A percentile compares a stretch with the other conserved stretches of the same genome.
These are phyloP conservation scores for Fistularia commersonii DNA, from an alignment of 2,797 vertebrate genomes.

Conservation along the genomic window DNA sequence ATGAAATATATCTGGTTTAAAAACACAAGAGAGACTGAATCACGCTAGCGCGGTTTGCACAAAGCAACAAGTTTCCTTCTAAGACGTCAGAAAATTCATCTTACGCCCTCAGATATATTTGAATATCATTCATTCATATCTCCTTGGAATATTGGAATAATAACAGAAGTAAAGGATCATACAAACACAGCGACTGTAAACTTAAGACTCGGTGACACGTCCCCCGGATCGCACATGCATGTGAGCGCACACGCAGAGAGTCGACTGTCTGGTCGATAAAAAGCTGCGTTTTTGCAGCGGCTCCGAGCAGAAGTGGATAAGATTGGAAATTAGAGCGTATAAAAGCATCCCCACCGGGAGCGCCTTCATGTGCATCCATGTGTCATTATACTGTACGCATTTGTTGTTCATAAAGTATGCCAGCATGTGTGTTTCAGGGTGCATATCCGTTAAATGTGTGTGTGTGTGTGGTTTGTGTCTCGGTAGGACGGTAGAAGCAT, in stretches of 20 bases:
- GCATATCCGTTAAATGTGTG: conserved; percentile 15
- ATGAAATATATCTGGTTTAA: not conserved
- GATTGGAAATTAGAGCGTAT: conserved; percentile 60
- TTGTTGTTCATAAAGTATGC: conserved; percentile 12
- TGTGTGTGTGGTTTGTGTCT: conserved; percentile 37
- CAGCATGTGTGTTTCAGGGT: conserved; percentile 16
- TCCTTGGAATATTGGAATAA: no score
- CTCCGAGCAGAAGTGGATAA: conserved; percentile 51
- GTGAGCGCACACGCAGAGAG: not conserved
- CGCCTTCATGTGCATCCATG: conserved; percentile 25
- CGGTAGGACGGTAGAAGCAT: conserved; percentile 41
- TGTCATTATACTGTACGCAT: conserved; percentile 20
- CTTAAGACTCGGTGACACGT: no score
- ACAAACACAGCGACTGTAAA: no score
- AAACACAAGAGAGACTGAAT: not conserved
- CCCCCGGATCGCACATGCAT: no score
- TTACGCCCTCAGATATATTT: no score
- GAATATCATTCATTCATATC: no score
- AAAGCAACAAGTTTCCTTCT: no score
- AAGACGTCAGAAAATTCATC: no score
- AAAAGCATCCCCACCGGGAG: conserved; percentile 44
- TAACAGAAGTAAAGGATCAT: no score
- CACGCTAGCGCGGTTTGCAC: no score
- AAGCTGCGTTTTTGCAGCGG: conserved; percentile 50
- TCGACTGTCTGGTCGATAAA: conserved; percentile 49